A percentile compares a stretch with the other conserved stretches of the same genome.
phyloP scores from a whole-genome alignment of 2,888 invertebrate species.

The Crocallis elinguaria region DNA sequence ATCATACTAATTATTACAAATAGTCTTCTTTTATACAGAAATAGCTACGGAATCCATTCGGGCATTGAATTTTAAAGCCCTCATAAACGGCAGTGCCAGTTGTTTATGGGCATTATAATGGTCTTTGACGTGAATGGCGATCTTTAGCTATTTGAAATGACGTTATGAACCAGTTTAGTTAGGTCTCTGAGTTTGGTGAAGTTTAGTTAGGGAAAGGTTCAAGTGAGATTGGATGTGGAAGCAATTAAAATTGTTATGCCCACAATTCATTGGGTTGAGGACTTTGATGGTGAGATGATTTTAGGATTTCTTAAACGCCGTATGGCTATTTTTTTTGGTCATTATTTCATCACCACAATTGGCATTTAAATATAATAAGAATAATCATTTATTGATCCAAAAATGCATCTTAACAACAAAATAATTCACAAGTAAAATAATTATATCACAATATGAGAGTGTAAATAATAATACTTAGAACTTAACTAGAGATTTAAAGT shows the following conservation, averaged over 20 bases:
- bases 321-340: too few species aligned
- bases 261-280: background rate
- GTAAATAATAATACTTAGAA: too few species aligned
- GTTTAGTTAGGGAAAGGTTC: conserved; percentile 27
- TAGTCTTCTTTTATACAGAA: conserved; percentile 47
- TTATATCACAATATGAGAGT: too few species aligned
- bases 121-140: conserved; percentile 62
- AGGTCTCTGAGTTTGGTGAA: conserved; percentile 30
- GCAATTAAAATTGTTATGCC: conserved; percentile 23
- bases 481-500: too few species aligned
- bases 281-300: too few species aligned
- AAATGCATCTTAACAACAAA: too few species aligned
- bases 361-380: too few species aligned
- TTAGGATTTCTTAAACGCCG: too few species aligned
- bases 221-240: conserved; percentile 32
- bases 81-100: conserved; percentile 68
- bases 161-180: conserved; percentile 39
- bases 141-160: conserved; percentile 59
- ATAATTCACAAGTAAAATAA: too few species aligned
- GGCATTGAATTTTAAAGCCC: conserved; percentile 66
- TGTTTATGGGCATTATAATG: conserved; percentile 76
- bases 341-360: too few species aligned
- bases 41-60: conserved; percentile 56
- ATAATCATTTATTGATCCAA: too few species aligned
- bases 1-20: conserved; percentile 74